Base-by-base conservation (phyloP, 2,888 invertebrate species). In the Tanytarsus gracilentus region DNA sequence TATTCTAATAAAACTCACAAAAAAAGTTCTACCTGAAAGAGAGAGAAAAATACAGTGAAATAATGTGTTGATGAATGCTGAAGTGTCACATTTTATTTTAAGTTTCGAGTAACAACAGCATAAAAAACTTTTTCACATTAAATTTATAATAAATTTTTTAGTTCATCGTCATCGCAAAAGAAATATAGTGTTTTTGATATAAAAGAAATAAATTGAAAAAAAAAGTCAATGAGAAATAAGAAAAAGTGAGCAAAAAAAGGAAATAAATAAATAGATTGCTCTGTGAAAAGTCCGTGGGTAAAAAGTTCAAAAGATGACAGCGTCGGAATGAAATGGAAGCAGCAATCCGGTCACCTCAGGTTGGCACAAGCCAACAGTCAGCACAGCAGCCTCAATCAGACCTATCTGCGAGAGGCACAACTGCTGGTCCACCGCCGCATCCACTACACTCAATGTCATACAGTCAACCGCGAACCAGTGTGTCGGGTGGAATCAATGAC, bases 271-370 rank as follows among this genome's bases (percentile, higher is more conserved):
- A n/a, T n/a, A n/a, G n/a, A n/a, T n/a, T n/a, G n/a, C n/a, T n/a
- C n/a, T n/a, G n/a, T n/a, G n/a, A n/a, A n/a, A n/a, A n/a, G n/a
- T n/a, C n/a, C n/a, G n/a, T n/a, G n/a, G n/a, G n/a, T n/a, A 40
- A 44, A 23, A 21, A 18, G 18, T 21, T 2, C 3, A 48, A 62
- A 61, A 63, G 62, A 65, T 66, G 65, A 71, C 65, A 63, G 66
- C 70, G 72, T 72, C 74, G 74, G 74, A 73, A 74, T 74, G 74
- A 74, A 72, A 74, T 74, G 74, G 74, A 74, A 74, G 74, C 74
- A 72, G 74, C 74, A 69, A 72, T 74, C 68, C 74, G 74, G 69
- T 70, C 73, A 74, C 73, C 73, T 70, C 74, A 74, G 73, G 73
- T 73, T 71, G 73, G 73, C 72, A 68, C 67, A 71, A 68, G 72